Percentiles rank a stretch among this genome's conserved stretches.
phyloP scores from a whole-genome alignment of 2,888 invertebrate genomes.

The Sinopyrophorus schimmeli region DNA sequence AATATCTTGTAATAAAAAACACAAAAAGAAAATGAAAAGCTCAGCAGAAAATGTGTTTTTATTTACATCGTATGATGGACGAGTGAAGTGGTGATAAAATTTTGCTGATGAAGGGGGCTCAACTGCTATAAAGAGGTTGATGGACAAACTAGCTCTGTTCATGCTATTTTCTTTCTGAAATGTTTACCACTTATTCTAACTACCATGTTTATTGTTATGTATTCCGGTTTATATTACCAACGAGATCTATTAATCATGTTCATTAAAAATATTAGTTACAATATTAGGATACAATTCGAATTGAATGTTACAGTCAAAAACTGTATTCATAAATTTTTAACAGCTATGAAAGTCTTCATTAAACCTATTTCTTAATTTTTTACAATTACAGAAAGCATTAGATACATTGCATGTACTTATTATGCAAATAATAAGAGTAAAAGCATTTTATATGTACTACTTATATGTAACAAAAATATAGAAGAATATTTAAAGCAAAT shows the following conservation, averaged over 20 bases:
- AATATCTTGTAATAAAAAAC: conserved; percentile 6
- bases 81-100: conserved; percentile 38
- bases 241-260: conserved; percentile 22
- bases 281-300: too few species aligned
- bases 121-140: conserved; percentile 38
- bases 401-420: too few species aligned
- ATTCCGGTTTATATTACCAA: conserved; percentile 24
- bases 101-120: conserved; percentile 43
- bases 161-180: conserved; percentile 29
- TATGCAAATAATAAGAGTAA: too few species aligned
- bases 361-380: too few species aligned
- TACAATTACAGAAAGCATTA: too few species aligned
- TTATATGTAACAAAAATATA: too few species aligned
- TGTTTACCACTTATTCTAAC: conserved; percentile 30
- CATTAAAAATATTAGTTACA: too few species aligned
- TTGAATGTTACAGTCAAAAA: too few species aligned
- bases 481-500: too few species aligned
- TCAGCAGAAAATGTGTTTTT: conserved; percentile 26
- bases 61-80: conserved; percentile 32
- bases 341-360: background rate
- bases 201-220: conserved; percentile 32
- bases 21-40: conserved; percentile 24
- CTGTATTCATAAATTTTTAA: background rate
- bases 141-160: conserved; percentile 30
- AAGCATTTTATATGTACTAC: too few species aligned